Base-by-base conservation (phyloP, 2,113 vertebrate genomes). In the Pardalotus punctatus region DNA sequence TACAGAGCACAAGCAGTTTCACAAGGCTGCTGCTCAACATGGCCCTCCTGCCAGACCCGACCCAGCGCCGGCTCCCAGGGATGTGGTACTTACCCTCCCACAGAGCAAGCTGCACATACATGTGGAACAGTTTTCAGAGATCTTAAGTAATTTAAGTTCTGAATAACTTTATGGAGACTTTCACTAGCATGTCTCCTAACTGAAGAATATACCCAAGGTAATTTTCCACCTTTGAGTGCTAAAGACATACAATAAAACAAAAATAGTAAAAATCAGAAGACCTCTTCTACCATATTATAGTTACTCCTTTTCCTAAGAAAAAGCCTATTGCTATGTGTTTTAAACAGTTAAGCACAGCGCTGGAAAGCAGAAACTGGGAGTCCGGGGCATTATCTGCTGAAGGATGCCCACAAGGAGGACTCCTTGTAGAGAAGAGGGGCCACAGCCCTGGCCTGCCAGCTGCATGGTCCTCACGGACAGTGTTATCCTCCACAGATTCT, bases 121-220 rank as follows among this genome's bases (percentile, higher is more conserved):
- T 15, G 40, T 27, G 14, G 58, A 88, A 73, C 20, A 33, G 64
- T 62, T 86, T 94, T 19, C 76, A 67, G 64, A 56, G 25, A 61
- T 51, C 72, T 71, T 28, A 29, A 80, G 84, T 50, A 61, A 86
- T 78, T 81, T 83, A 70, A 81, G 35, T 79, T 43, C 23, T 20
- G 4, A 70, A 40, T 80, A 90, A 90, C 27, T 88, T 86, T 15
- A 66, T 29, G n/a, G 35, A 90, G 92, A 73, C 67, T 65, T 91
- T 74, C 92, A 86, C 64, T 56, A 82, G 47, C 50, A 38, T 43
- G 54, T 42, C 22, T 65, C n/a, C 57, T 67, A 53, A 62, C n/a
- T 19, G 38, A 78, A 81, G n/a, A 56, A 17, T 50, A 78, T 29
- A 74, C 29, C 51, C n/a, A 45, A 57, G 53, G 12, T 79, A 18